Evolutionary conservation across 2,888 invertebrate genomes (phyloP), one percentile per base, ranked within the genome.

Genomic region (Thymelicus sylvestris): DNA sequence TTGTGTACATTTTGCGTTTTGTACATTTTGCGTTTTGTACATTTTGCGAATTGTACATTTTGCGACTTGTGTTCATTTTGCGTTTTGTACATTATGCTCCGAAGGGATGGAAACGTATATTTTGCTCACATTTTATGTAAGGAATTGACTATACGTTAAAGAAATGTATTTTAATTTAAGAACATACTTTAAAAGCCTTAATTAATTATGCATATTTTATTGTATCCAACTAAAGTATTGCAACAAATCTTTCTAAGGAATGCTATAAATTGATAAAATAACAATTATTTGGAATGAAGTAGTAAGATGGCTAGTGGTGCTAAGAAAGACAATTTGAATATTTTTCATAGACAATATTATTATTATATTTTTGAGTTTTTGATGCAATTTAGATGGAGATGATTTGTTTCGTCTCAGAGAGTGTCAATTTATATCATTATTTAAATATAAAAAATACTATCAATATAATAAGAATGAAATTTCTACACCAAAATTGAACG

Each of bases 321-420:
- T 92, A 91, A 87, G 83, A 86, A 85, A 85, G 74, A 82, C 77
- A 84, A 74, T 72, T 57, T 72, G 79, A 85, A 88, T 91, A 92
- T 92, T 90, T 90, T 91, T 89, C 86, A 88, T 90, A 91, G 88
- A 89, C 84, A 90, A 89, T 91, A 89, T 86, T 82, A 86, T 89
- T 91, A 89, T 86, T 82, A 86, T 89, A 87, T 87, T 89, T 91
- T 89, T 79, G 84, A 89, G 82, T 68, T 89, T 90, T 92, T 88
- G 83, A 90, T 84, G 81, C 81, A 79, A 84, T 91, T 90, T 90
- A 87, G 86, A 86, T 90, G 87, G 86, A 86, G 89, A 88, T 87
- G 86, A 86, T 80, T 82, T 78, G 73, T 80, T 83, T 85, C 85
- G 80, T 87, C 86, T 86, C 83, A 81, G 74, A 81, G 79, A 80